Percentiles rank a stretch among this genome's conserved stretches.
phyloP scores from a whole-genome alignment of 2,888 invertebrate genomes.

The Aleiodes testaceus region DNA sequence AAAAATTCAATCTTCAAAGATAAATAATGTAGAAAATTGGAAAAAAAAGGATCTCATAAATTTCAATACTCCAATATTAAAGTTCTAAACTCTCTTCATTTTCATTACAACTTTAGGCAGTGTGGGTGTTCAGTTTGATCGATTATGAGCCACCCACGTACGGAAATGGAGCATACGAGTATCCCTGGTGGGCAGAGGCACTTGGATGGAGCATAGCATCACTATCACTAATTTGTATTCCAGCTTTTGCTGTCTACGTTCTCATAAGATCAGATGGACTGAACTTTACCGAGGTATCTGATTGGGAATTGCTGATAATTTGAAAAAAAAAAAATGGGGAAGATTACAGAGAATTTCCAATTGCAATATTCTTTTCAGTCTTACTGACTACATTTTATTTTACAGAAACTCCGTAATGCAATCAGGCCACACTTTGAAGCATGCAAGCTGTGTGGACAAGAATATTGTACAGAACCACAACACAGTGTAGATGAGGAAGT shows the following conservation, averaged over 20 bases:
- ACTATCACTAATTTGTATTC: constrained; percentile 88
- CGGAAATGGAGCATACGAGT: constrained; percentile 84
- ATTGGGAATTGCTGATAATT: not conserved
- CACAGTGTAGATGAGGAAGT: constrained; percentile 76
- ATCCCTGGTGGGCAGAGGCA: constrained; percentile 89
- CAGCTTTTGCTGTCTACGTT: constrained; percentile 84
- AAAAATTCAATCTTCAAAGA: no score
- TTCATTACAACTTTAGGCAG: constrained; percentile 75
- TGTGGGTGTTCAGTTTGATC: constrained; percentile 91
- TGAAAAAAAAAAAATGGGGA: no score
- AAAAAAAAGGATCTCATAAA: not conserved
- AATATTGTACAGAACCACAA: constrained; percentile 77
- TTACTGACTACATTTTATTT: constrained; percentile 68
- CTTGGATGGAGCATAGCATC: constrained; percentile 92
- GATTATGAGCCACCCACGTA: constrained; percentile 91
- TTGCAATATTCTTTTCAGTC: not conserved
- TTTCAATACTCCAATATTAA: not conserved
- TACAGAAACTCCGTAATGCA: constrained; percentile 85
- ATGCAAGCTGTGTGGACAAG: constrained; percentile 83
- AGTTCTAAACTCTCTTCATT: not conserved
- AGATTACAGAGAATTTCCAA: no score
- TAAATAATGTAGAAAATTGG: no score
- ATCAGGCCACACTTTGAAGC: constrained; percentile 85
- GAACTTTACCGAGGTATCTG: constrained; percentile 80
- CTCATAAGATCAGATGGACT: constrained; percentile 82